Evolutionary conservation across 2,888 invertebrate genomes (phyloP), one percentile per base, ranked within the genome.

Genomic region (Liposcelis brunnea): DNA sequence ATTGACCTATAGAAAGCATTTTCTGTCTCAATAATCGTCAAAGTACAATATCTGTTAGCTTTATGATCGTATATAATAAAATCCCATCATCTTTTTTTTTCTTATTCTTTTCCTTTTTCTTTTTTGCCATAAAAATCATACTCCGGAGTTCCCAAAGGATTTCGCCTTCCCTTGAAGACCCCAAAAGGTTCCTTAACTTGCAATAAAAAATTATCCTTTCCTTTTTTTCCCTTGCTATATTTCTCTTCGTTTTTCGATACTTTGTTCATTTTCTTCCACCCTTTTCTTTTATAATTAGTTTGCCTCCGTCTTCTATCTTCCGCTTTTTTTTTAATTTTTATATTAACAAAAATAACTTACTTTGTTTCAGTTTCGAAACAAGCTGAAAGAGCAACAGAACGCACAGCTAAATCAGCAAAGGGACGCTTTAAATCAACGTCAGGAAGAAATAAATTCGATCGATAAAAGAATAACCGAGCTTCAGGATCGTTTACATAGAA

Each of bases 351-450:
- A n/a, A n/a, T n/a, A n/a, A n/a, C n/a, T n/a, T 47, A 47, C 50
- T 54, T 49, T 46, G 49, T 70, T 72, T 11, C 70, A 94, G 93
- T 90, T 91, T 62, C 87, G 93, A 50, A 94, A 93, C 70, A 93
- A 93, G 65, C 69, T 94, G 65, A 90, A 91, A 65, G 84, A 93
- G 64, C 89, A 94, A 63, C 93, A 90, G 67, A 91, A 83, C 68
- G 84, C 80, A 53, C 76, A 90, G 55, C 72, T 95, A 54, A 81
- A 83, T 51, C 81, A 85, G 55, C 93, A 94, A 64, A 71, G 87
- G 50, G 85, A 91, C 56, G 82, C 87, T 36, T 67, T 94, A 55
- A 81, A 82, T 46, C 84, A 86, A 55, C 71, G 87, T 42, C 89
- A 91, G 60, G 87, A 89, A 53, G 93, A 95, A 66, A 80, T 93